These are phyloP conservation scores for Mus minutoides DNA, from an alignment of 2,797 vertebrate genomes.

Conservation along the genomic window DNA sequence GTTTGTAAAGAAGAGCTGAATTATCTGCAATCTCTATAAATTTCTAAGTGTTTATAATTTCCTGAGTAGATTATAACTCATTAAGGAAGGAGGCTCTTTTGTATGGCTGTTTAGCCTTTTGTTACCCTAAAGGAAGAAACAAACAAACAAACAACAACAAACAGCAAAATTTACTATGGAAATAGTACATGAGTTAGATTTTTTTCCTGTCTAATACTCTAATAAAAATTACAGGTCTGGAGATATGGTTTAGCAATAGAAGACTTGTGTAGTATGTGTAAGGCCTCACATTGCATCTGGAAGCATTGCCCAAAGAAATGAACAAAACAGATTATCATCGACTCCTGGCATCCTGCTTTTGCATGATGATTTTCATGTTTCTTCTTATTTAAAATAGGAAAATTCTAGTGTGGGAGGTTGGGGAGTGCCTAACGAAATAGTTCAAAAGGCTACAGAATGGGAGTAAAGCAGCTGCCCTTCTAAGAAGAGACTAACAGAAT, in stretches of 20 bases:
- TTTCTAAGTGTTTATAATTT: slow-evolving; percentile 23
- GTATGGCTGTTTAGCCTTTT: neutral
- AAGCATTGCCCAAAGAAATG: neutral
- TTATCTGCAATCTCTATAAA: slow-evolving; percentile 5
- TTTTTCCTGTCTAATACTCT: neutral
- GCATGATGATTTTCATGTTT: neutral
- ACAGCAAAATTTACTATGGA: neutral
- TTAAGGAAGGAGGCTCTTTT: slow-evolving; percentile 13
- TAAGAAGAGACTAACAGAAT: neutral
- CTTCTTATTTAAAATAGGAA: neutral
- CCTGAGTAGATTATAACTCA: slow-evolving; percentile 19
- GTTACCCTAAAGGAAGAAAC: neutral
- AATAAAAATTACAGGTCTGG: neutral
- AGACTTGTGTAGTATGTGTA: neutral
- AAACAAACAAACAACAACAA: neutral
- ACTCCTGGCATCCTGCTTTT: neutral
- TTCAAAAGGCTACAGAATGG: neutral
- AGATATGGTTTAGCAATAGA: neutral
- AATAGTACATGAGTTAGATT: neutral
- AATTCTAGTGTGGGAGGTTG: neutral
- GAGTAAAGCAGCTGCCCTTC: neutral
- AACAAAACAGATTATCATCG: slow-evolving; percentile 14
- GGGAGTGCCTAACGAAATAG: neutral
- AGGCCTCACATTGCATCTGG: neutral
- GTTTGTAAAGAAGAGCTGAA: slow-evolving; percentile 50